Evolutionary conservation across 2,888 invertebrate species (phyloP), one percentile per base, ranked within the genome.

Genomic region (Noctuana brunneofusca): DNA sequence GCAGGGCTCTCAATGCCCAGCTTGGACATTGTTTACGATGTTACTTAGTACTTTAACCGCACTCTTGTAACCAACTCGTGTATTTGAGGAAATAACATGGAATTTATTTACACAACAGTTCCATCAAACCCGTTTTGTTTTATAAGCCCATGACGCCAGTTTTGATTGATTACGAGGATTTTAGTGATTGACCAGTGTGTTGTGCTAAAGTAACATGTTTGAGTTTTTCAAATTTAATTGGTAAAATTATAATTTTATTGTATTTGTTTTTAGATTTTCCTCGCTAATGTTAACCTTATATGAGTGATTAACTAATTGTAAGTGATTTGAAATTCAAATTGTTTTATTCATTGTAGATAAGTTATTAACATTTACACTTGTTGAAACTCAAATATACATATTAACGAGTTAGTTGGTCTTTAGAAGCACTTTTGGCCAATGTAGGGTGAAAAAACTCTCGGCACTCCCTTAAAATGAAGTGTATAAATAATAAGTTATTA

Each of bases 141-240:
- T 8, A 0, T 43, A 43, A 5, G 20, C 20, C 48, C 12, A 22
- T 48, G 48, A 22, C 0, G 12, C n/a, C n/a, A 48, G 20, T 48
- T 48, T 11, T 8, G 22, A 20, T 20, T 22, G 16, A 18, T 18
- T 41, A 38, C 3, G 9, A 35, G n/a, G n/a, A n/a, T 0, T n/a
- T 35, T n/a, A n/a, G 18, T 43, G 43, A 8, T 20, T 6, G 2
- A 4, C 12, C 12, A 46, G 46, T 46, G 46, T 1, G 12, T 30
- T 14, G 59, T 32, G 58, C n/a, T 46, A 22, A 12, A 1, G 38
- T 3, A 18, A 35, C 35, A 60, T 60, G 59, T 60, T 60, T 48
- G 59, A 60, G 32, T 60, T 60, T 43, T 35, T 60, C 0, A 60
- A 54, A 46, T 43, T 43, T 43, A 46, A 53, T 53, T 60, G 59